phyloP scores from a whole-genome alignment of 2,797 vertebrate genomes.

The Phylloscopus collybita region DNA sequence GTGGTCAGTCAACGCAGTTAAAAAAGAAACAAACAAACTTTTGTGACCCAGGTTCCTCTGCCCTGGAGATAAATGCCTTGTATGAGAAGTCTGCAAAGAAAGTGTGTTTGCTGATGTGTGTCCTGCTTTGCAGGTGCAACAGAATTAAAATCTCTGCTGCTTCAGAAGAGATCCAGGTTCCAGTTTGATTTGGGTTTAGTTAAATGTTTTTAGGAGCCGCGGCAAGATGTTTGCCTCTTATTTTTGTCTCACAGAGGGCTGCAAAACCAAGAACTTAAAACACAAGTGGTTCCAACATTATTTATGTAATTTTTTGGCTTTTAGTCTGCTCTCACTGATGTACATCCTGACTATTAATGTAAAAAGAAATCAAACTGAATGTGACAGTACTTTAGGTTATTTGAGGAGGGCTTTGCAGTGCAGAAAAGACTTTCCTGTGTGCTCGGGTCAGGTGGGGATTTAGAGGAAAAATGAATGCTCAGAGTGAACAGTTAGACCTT shows the following conservation, averaged over 20 bases:
- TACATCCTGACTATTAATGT: background rate
- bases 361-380: background rate
- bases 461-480: background rate
- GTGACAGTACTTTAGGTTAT: background rate
- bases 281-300: background rate
- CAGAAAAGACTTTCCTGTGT: background rate
- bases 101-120: background rate
- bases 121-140: background rate
- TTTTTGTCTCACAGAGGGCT: background rate
- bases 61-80: background rate
- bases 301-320: background rate
- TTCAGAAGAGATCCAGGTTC: background rate
- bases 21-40: background rate
- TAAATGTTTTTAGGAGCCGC: background rate
- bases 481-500: slow-evolving; percentile 23
- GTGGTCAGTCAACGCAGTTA: background rate
- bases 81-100: background rate
- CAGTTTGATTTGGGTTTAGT: background rate
- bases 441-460: slow-evolving; percentile 7
- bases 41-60: background rate
- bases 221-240: background rate
- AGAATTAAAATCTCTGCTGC: background rate
- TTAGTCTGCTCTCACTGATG: background rate
- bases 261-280: background rate
- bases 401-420: background rate